Base-by-base conservation (phyloP, 2,113 vertebrate species). In the Bagarius yarrelli region DNA sequence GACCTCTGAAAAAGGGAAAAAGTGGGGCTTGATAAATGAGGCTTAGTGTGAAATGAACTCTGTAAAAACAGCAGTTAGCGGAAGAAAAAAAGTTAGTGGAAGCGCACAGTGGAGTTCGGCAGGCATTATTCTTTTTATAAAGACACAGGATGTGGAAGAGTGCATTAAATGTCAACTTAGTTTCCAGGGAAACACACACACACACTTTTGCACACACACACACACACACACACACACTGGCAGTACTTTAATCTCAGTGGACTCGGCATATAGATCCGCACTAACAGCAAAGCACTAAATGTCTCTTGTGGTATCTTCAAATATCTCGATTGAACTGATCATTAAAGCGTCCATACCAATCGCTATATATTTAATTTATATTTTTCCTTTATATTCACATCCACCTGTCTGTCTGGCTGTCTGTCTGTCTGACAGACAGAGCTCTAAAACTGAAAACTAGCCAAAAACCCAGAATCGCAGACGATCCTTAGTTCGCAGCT, bases 81-180 rank as follows among this genome's bases (percentile, higher is more conserved):
- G 44, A 47, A 47, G 9, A 8, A 70, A 64, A 36, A 47, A 40
- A 36, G 55, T 59, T 57, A 27, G 23, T 44, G 34, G 27, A 30
- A 47, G 67, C 36, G 60, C 34, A 79, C 44, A 1, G 44, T 11
- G 44, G 27, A 34, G 67, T 52, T 15, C 52, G 67, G 19, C 67
- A 61, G 56, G 50, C 27, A 34, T 61, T n/a, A 80, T 61, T 61
- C 40, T 72, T 80, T n/a, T 80, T 80, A 80, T 72, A 80, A 72
- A 50, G 69, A 61, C 56, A 60, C 56, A 47, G 53, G 56, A 80
- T 61, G 27, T 61, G 56, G 67, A 72, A 67, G 40, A 72, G 36
- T 16, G 27, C 78, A 47, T 80, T 80, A 72, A 80, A 80, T 80
- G 67, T 80, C 67, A 61, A 30, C 55, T 70, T 5, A 25, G 63